Base-by-base conservation (phyloP, 2,113 vertebrate genomes). In the Perognathus longimembris region DNA sequence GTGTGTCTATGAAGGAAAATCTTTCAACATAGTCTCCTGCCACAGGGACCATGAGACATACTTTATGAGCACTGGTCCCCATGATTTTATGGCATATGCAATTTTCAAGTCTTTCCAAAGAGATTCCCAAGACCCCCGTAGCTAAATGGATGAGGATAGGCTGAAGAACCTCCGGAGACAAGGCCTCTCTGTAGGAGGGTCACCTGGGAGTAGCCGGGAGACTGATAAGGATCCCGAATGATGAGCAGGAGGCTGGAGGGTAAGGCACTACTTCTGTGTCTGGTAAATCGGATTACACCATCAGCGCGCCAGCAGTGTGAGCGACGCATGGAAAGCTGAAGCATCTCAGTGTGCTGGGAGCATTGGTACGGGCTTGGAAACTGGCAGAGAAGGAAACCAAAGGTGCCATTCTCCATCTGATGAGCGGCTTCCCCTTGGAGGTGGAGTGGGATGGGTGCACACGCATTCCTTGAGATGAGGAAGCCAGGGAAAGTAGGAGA, bases 321-420 rank as follows among this genome's bases (percentile, higher is more conserved):
- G 71, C 0, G 2, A 1, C 6, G 3, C n/a, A 11, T 76, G 36
- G 76, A 9, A 40, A 2, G 28, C 11, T n/a, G 9, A 78, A 21
- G 64, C 36, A 36, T 9, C 4, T 15, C 2, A 7, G 7, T 1
- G 2, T 32, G 30, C 45, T 81, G 54, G 38, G 61, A 20, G 30
- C 22, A 21, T 38, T 12, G 40, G 45, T 34, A 12, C 36, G 21
- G 21, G 28, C 20, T 64, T 54, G 70, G 82, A n/a, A 54, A 7
- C 77, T 50, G 36, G 57, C 18, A 7, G 32, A 54, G 42, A 32
- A 59, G 3, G 24, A 40, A 0, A 2, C 3, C 5, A 54, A 18
- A 6, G 5, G 7, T 30, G 77, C 78, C 63, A 45, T 9, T 28
- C 10, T 40, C 42, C 2, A 3, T 18, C 18, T 42, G 8, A 12